Evolutionary conservation across 2,888 invertebrate species (phyloP), one percentile per base, ranked within the genome.

Genomic region (Mycogona germanica): DNA sequence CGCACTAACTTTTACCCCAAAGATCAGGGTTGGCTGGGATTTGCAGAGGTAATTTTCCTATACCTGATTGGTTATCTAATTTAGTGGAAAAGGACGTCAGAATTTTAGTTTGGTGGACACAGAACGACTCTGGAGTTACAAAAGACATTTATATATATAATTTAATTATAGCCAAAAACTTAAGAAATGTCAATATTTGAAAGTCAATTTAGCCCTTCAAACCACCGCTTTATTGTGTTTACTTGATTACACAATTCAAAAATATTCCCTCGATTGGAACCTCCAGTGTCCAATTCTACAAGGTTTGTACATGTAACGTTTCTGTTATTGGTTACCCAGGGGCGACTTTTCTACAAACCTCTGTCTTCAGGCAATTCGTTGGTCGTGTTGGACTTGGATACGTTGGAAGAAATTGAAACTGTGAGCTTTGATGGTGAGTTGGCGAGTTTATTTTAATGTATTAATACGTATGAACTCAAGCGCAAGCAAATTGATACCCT

Each of bases 1-100:
- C 88, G 88, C 68, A 78, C 82, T 26, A 84, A 89, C 68, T 87
- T 92, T 67, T 68, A 79, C 66, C 80, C 82, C 6, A 80, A 81
- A 59, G 87, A 88, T 65, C 78, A 76, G 60, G 87, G 87, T 47
- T 89, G 86, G 84, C 73, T 93, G 58, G 87, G 91, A 23, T 87
- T 78, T 30, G 49, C 50, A 21, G 53, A 38, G 48, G 48, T 53
- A 48, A 21, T n/a, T 44, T 14, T 44, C 3, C 32, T n/a, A n/a
- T 35, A 48, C 29, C 17, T 9, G n/a, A 12, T 45, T 45, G 9
- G 19, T 21, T 41, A 41, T 45, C 25, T 19, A 45, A 21, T 21
- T 29, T 7, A 50, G 6, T n/a, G n/a, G n/a, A n/a, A n/a, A n/a
- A n/a, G n/a, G n/a, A n/a, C n/a, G n/a, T n/a, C 9, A 45, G 7